Evolutionary conservation across 2,113 vertebrate genomes (phyloP), one percentile per base, ranked within the genome.

Genomic region (Osmerus mordax): DNA sequence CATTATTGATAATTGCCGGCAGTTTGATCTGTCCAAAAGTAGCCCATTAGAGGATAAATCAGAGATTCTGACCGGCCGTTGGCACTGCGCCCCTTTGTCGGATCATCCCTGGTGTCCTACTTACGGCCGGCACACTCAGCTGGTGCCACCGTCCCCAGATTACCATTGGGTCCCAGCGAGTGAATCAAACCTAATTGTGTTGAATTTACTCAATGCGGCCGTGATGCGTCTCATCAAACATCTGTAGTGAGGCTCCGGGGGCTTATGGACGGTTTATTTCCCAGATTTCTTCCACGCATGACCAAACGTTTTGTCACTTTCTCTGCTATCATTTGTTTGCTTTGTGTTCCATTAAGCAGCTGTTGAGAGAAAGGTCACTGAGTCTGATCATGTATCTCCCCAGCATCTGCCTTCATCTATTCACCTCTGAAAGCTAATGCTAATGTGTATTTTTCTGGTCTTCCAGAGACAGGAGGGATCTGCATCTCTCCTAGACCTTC

Each of bases 401-500:
- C 32, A 8, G 4, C 7, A 36, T 36, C 32, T 36, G 32, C 32
- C 32, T 36, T 36, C 32, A 5, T 36, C 4, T 36, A 6, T 36
- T 36, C 32, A 36, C 41, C 7, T 12, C 41, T 47, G 41, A 47
- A 5, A 47, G 9, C 7, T 47, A 47, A 47, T 47, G 41, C 41
- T 47, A 47, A 47, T 3, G 25, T 28, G 25, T 75, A 3, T 62
- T 54, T 55, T 56, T 56, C 0, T 4, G 25, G 74, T 19, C 15
- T 53, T 23, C 76, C 82, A 94, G 93, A 95, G 89, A 94, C 92
- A 19, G 93, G 93, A 74, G 94, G 93, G 62, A 92, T 93, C 83
- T 94, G 92, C 84, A 94, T 94, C 69, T 88, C 88, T 69, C 92
- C 92, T 25, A 83, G 78, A 81, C 92, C 93, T 16, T 91, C 92